A percentile compares a stretch with the other conserved stretches of the same genome.
These are phyloP conservation scores for Formica selysi DNA, from an alignment of 1,140 invertebrate species.

Conservation along the genomic window DNA sequence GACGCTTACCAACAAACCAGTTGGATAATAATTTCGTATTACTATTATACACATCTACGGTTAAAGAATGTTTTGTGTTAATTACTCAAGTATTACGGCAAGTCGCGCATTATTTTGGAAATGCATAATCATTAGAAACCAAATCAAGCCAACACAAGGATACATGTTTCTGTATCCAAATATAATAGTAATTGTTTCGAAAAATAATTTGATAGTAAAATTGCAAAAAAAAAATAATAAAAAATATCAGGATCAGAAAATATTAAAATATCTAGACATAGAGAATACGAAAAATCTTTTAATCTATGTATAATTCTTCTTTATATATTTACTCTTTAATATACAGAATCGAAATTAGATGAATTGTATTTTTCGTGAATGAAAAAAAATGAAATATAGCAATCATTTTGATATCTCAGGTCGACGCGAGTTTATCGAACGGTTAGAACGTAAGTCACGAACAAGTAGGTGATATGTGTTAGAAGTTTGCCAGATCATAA, in stretches of 20 bases:
- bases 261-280: not conserved
- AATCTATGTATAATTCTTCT: no score
- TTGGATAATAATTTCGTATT: constrained; percentile 55
- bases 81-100: not conserved
- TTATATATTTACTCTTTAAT: not conserved
- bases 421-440: not conserved
- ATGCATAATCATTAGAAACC: not conserved
- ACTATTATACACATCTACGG: not conserved
- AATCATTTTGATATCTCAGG: not conserved
- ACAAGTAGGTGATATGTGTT: constrained; percentile 10
- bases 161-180: no score
- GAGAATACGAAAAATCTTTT: not conserved
- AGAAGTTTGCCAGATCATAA: constrained; percentile 53
- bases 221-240: not conserved
- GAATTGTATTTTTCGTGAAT: not conserved
- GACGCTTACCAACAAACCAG: constrained; percentile 50
- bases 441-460: constrained; percentile 12
- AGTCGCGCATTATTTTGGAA: not conserved
- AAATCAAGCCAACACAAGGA: not conserved
- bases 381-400: not conserved
- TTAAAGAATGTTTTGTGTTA: not conserved
- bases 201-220: no score
- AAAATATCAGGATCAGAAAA: not conserved
- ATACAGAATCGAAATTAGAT: not conserved
- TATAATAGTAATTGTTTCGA: no score